phyloP scores from a whole-genome alignment of 2,797 vertebrate genomes.

The Sebastes elongatus region DNA sequence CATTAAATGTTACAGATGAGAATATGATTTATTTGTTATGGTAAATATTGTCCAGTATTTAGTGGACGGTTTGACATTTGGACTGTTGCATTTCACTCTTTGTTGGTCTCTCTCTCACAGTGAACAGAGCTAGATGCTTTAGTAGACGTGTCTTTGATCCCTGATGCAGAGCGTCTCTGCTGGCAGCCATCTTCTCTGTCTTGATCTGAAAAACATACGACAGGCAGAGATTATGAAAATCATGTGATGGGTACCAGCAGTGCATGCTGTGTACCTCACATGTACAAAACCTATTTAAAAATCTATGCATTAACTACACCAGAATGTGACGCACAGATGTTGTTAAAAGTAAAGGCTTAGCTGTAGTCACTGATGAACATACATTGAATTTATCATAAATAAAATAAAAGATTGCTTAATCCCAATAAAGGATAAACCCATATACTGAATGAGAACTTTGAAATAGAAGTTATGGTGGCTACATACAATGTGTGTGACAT shows the following conservation, averaged over 20 bases:
- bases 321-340: neutral
- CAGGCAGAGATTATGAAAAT: conserved; percentile 26
- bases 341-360: neutral
- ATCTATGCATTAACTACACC: neutral
- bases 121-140: neutral
- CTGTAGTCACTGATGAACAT: neutral
- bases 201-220: conserved; percentile 60
- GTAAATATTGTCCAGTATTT: neutral
- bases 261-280: neutral
- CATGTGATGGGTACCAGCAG: neutral
- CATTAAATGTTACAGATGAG: neutral
- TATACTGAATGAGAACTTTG: neutral
- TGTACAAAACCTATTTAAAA: neutral
- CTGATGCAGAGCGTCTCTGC: conserved; percentile 23
- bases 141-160: neutral
- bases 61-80: neutral
- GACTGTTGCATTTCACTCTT: conserved; percentile 13
- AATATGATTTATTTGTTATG: neutral
- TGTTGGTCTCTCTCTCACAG: conserved; percentile 2
- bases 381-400: neutral
- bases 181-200: conserved; percentile 46
- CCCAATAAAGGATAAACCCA: neutral
- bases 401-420: neutral
- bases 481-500: neutral
- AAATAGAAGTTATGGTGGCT: neutral